Percentiles rank a stretch among this genome's conserved stretches.
These are phyloP conservation scores for Euwallacea fornicatus DNA, from an alignment of 1,140 invertebrate genomes.

Conservation along the genomic window DNA sequence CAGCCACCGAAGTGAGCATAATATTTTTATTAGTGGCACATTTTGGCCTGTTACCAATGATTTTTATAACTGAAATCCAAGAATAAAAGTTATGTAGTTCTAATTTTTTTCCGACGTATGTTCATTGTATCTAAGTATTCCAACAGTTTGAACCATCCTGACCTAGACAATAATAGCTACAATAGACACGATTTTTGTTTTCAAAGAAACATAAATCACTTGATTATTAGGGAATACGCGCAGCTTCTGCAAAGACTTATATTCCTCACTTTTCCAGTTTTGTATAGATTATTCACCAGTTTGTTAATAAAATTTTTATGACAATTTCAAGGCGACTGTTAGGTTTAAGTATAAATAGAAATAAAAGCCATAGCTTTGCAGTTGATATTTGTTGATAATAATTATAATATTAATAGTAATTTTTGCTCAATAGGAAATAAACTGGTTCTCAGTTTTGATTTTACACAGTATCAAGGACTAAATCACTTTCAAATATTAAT, in stretches of 20 bases:
- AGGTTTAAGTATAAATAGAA: too few relatives aligned
- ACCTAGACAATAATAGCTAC: not conserved
- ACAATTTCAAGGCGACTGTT: too few relatives aligned
- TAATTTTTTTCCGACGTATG: not conserved
- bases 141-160: not conserved
- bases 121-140: not conserved
- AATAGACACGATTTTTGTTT: not conserved
- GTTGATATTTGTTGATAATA: too few relatives aligned
- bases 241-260: not conserved
- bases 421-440: too few relatives aligned
- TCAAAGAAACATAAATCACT: not conserved
- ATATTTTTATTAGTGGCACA: conserved; percentile 12
- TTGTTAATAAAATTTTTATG: too few relatives aligned
- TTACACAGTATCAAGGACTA: too few relatives aligned
- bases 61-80: not conserved
- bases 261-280: too few relatives aligned
- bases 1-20: not conserved
- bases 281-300: too few relatives aligned
- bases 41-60: conserved; percentile 5
- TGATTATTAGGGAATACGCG: not conserved
- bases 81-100: not conserved
- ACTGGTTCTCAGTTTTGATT: too few relatives aligned
- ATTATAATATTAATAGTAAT: too few relatives aligned
- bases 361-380: too few relatives aligned
- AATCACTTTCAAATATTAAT: too few relatives aligned